Evolutionary conservation across 2,888 invertebrate species (phyloP), one percentile per base, ranked within the genome.

Genomic region (Luperina testacea): DNA sequence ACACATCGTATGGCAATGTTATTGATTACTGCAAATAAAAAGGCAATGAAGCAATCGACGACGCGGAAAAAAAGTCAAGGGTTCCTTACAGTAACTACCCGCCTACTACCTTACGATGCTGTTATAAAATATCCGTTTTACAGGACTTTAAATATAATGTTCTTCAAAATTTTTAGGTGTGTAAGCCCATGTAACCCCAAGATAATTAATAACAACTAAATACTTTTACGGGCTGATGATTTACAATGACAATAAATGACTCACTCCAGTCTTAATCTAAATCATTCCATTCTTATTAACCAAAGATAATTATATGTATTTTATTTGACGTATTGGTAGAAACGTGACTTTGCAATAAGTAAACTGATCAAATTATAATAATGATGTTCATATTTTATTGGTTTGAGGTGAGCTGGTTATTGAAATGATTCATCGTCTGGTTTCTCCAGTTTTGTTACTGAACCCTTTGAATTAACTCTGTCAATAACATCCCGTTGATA

Each of bases 1-100:
- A 94, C 93, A 92, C 94, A 94, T 90, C 88, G 85, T 75, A 77
- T 83, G 86, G 86, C 85, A 89, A 92, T 92, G 87, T 91, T 90
- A 92, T 92, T 92, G 92, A 93, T 92, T 92, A 89, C 84, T 73
- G 87, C 83, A 90, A 85, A 91, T 90, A 89, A 87, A 89, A 87
- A 88, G 72, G 70, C 84, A 79, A 86, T 80, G 81, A 82, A 82
- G 72, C 74, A 64, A 77, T 69, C 74, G 48, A n/a, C 38, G 73
- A 79, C 11, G 63, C 51, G 68, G 72, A 4, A 63, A 74, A n/a
- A 72, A 48, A 17, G 61, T 51, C 51, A 24, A 45, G 71, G 88
- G 89, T 89, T 88, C 82, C 73, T 24, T 72, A 84, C 97, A 96
- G 67, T 38, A 51, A 11, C 51, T 72, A 72, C 20, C 6, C 15